These are phyloP conservation scores for Prolemur simus DNA, from an alignment of 2,113 vertebrate genomes.

Conservation along the genomic window DNA sequence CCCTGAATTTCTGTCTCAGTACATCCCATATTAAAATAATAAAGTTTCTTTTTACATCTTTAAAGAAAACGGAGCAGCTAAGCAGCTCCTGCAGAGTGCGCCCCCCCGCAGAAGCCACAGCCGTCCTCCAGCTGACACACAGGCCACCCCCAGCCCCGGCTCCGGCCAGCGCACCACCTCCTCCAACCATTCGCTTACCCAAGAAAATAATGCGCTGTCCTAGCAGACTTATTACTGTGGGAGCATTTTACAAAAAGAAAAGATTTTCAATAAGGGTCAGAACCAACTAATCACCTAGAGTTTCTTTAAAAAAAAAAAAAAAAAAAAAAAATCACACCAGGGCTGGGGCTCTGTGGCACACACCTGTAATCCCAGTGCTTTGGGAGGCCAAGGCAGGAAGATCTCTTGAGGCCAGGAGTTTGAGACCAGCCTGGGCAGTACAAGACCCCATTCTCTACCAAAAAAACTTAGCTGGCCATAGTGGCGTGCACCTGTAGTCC, in stretches of 20 bases:
- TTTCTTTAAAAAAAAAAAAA: not conserved
- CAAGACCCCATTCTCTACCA: too few species aligned
- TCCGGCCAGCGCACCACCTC: accelerated
- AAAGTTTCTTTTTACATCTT: not conserved
- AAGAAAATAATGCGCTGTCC: accelerated
- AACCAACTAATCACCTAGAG: not conserved
- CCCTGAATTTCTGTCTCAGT: accelerated
- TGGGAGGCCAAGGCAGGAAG: too few species aligned
- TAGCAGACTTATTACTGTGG: accelerated
- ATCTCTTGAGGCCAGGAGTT: too few species aligned
- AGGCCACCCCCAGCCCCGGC: accelerated
- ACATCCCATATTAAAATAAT: not conserved
- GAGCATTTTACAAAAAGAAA: not conserved
- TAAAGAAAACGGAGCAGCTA: accelerated
- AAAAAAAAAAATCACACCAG: not conserved
- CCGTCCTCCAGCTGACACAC: accelerated
- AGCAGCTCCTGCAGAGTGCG: accelerated
- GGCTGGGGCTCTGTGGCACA: too few species aligned
- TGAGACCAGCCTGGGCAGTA: too few species aligned
- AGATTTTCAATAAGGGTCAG: not conserved
- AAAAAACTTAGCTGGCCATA: too few species aligned
- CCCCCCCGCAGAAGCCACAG: accelerated
- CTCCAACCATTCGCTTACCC: accelerated
- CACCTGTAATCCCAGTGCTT: too few species aligned
- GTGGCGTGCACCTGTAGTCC: too few species aligned